phyloP scores from a whole-genome alignment of 2,888 invertebrate species.

The Leuctra nigra region DNA sequence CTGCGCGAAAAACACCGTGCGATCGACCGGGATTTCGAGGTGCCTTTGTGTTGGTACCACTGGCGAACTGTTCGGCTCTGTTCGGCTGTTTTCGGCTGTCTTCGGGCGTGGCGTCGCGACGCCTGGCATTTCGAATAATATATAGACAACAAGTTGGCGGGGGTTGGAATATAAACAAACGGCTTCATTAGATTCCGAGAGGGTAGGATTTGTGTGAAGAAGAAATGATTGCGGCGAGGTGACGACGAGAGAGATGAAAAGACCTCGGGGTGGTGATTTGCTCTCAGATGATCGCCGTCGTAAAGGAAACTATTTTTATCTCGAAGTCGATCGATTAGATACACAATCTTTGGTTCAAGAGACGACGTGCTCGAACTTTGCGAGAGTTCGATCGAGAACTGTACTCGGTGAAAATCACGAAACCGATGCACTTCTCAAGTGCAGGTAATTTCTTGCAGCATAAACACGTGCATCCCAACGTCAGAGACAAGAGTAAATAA shows the following conservation, averaged over 20 bases:
- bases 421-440: too few relatives aligned
- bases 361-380: too few relatives aligned
- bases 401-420: too few relatives aligned
- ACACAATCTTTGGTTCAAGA: too few relatives aligned
- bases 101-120: constrained; percentile 10
- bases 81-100: constrained; percentile 2
- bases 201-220: background rate
- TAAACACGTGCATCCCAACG: too few relatives aligned
- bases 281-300: too few relatives aligned
- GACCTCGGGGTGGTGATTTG: background rate
- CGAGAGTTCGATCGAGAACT: too few relatives aligned
- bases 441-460: too few relatives aligned
- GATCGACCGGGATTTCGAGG: too few relatives aligned
- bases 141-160: constrained; percentile 5
- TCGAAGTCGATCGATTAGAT: too few relatives aligned
- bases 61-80: background rate
- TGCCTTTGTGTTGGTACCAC: constrained; percentile 10
- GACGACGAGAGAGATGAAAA: background rate
- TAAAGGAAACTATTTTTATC: too few relatives aligned
- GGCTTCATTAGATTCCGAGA: background rate
- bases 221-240: background rate
- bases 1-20: background rate
- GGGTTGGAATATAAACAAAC: background rate
- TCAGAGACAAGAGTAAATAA: too few relatives aligned
- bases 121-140: background rate